These are phyloP conservation scores for Arge pagana DNA, from an alignment of 2,888 invertebrate species.

Conservation along the genomic window DNA sequence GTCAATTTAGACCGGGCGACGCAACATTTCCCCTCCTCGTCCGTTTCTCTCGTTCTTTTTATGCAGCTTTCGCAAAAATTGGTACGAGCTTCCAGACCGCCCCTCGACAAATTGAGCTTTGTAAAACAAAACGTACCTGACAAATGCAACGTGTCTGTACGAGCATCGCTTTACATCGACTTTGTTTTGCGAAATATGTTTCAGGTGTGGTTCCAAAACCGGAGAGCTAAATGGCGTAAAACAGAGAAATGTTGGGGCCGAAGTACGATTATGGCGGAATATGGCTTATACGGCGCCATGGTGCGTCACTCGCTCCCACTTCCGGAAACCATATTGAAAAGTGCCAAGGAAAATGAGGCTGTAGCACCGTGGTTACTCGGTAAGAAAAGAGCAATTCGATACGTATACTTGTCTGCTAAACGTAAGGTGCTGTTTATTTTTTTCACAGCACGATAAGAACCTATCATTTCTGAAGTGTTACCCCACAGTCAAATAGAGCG, in stretches of 20 bases:
- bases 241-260: slow-evolving; percentile 99
- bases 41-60: background rate
- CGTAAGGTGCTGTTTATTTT: too few relatives aligned
- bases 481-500: too few relatives aligned
- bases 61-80: background rate
- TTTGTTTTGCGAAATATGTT: slow-evolving; percentile 51
- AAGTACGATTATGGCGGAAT: slow-evolving; percentile 99
- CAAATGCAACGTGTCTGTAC: too few relatives aligned
- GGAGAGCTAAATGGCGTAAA: slow-evolving; percentile 98
- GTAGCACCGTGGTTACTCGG: slow-evolving; percentile 99
- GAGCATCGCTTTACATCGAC: slow-evolving; percentile 27
- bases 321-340: slow-evolving; percentile 97
- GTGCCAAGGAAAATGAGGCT: slow-evolving; percentile 94
- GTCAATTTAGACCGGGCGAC: slow-evolving; percentile 3
- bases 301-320: slow-evolving; percentile 97
- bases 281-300: slow-evolving; percentile 99
- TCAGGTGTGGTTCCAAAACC: slow-evolving; percentile 99
- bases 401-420: too few relatives aligned
- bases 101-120: too few relatives aligned
- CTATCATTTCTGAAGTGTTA: too few relatives aligned
- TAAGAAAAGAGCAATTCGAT: too few relatives aligned
- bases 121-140: too few relatives aligned
- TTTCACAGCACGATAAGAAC: too few relatives aligned
- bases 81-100: too few relatives aligned
- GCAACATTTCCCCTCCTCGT: background rate